Percentiles rank a stretch among this genome's conserved stretches.
These are phyloP conservation scores for Oncorhynchus tshawytscha DNA, from an alignment of 2,113 vertebrate species.

Conservation along the genomic window DNA sequence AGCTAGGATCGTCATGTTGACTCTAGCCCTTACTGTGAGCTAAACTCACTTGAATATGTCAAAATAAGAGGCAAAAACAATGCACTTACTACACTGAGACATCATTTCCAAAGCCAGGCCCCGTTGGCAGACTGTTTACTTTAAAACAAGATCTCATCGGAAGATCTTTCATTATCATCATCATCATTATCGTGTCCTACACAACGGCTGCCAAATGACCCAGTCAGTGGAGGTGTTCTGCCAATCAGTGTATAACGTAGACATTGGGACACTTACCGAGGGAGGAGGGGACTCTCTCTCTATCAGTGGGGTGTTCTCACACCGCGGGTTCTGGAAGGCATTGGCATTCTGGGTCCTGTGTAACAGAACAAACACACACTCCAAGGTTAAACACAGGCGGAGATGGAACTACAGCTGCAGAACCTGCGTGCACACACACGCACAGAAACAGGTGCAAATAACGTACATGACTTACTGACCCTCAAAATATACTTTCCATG, in stretches of 20 bases:
- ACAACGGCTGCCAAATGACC: slow-evolving; percentile 19
- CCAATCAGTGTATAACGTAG: slow-evolving; percentile 6
- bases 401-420: not conserved
- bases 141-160: not conserved
- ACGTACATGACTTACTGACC: not conserved
- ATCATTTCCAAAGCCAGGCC: not conserved
- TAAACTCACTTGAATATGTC: not conserved
- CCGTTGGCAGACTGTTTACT: not conserved
- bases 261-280: slow-evolving; percentile 82
- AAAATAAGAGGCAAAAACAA: not conserved
- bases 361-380: slow-evolving; percentile 32
- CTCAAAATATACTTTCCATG: not conserved
- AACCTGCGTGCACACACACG: not conserved
- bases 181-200: not conserved
- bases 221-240: slow-evolving; percentile 13
- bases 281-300: slow-evolving; percentile 97
- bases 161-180: not conserved
- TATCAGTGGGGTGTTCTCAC: slow-evolving; percentile 98
- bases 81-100: not conserved
- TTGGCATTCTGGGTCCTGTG: slow-evolving; percentile 97
- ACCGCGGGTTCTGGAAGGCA: slow-evolving; percentile 93
- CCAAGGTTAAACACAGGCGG: not conserved
- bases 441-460: not conserved
- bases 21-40: not conserved
- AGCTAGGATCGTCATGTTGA: not conserved